Evolutionary conservation across 2,888 invertebrate genomes (phyloP).

Genomic region (Meghimatium bilineatum): DNA sequence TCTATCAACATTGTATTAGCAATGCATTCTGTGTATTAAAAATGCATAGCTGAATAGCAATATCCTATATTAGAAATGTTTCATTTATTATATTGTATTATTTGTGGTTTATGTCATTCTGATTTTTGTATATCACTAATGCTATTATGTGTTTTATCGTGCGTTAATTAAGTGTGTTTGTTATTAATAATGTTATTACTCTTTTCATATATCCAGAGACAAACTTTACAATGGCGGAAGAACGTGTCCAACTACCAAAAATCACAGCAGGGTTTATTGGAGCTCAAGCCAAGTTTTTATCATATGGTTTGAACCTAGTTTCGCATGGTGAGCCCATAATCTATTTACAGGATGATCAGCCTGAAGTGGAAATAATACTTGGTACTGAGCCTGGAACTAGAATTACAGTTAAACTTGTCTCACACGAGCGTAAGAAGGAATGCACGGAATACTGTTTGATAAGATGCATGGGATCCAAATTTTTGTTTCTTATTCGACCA

Average conservation of each 20-base stretch:
- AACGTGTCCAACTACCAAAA: constrained; percentile 58
- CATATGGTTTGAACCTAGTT: constrained; percentile 61
- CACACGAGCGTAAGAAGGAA: constrained; percentile 64
- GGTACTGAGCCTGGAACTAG: constrained; percentile 58
- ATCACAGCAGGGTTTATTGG: constrained; percentile 69
- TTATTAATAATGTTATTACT: not conserved
- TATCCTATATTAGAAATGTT: too few species aligned
- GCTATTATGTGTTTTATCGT: too few species aligned
- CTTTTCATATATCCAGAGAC: not conserved
- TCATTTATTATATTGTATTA: too few species aligned
- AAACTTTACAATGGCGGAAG: constrained; percentile 47
- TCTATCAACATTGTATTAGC: too few species aligned
- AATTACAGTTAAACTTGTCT: constrained; percentile 65
- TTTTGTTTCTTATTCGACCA: constrained; percentile 64
- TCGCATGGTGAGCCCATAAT: constrained; percentile 66
- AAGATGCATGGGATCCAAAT: constrained; percentile 59
- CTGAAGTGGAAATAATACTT: constrained; percentile 61
- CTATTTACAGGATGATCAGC: constrained; percentile 53
- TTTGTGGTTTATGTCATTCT: too few species aligned
- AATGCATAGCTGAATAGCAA: too few species aligned
- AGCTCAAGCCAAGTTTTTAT: constrained; percentile 66
- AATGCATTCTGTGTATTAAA: too few species aligned
- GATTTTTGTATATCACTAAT: too few species aligned
- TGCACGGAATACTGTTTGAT: constrained; percentile 63
- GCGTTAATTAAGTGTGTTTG: too few species aligned